Percentiles rank a stretch among this genome's conserved stretches.
Evolutionary conservation across 92 coral and sea anemone species (phyloP).

Genomic region (Epizoanthus scotinus): DNA sequence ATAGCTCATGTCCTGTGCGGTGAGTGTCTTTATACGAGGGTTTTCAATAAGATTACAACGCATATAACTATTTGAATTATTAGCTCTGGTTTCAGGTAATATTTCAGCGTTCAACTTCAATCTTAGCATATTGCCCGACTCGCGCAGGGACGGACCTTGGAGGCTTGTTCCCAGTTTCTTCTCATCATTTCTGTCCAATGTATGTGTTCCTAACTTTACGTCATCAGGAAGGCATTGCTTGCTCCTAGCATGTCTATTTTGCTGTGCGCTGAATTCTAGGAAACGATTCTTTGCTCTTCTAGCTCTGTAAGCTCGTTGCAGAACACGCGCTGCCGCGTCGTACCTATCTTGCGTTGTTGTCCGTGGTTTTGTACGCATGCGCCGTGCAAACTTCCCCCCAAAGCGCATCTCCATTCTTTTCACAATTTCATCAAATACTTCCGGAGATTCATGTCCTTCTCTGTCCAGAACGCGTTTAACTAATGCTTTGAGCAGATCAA

Average conservation of each 20-base stretch:
- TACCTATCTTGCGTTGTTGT: conserved; percentile 6
- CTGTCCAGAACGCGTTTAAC: conserved; percentile 71
- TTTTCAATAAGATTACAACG: background rate
- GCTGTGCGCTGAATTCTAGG: background rate
- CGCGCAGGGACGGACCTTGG: background rate
- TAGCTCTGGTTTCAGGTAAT: background rate
- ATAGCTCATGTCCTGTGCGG: background rate
- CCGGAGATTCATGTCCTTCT: conserved; percentile 88
- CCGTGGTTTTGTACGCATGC: background rate
- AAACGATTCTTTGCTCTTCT: conserved; percentile 16
- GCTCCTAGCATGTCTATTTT: no score
- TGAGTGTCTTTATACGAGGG: background rate
- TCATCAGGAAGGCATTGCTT: background rate
- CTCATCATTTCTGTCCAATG: background rate
- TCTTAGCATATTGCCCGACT: background rate
- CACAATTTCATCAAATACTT: conserved; percentile 68
- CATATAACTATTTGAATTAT: background rate
- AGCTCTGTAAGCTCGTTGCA: background rate
- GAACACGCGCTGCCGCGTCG: background rate
- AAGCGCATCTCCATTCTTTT: conserved; percentile 16
- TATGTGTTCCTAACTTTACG: background rate
- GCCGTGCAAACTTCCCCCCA: conserved; percentile 26
- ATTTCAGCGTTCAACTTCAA: background rate
- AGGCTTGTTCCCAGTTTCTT: background rate
- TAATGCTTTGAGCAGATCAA: conserved; percentile 82